These are phyloP conservation scores for Sebastes reedi DNA, from an alignment of 2,797 vertebrate genomes.

Conservation along the genomic window DNA sequence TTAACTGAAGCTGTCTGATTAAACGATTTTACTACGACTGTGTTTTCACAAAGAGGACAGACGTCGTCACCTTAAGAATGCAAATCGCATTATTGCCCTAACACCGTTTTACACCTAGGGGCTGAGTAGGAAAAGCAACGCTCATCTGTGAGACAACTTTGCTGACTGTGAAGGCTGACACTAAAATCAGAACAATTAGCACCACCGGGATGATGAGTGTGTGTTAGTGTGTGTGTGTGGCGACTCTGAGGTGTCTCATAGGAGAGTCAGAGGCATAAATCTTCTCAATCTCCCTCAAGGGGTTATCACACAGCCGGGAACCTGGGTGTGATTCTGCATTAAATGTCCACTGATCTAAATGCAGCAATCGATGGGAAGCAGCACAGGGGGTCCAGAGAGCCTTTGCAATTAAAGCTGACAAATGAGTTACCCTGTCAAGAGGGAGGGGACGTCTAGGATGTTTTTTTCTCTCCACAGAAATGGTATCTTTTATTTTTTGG, in stretches of 20 bases:
- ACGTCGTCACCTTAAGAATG: not conserved
- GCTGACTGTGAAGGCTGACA: slow-evolving; percentile 50
- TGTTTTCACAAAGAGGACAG: slow-evolving; percentile 1
- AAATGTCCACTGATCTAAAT: slow-evolving; percentile 75
- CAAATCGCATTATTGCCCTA: slow-evolving; percentile 2
- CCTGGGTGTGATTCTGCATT: slow-evolving; percentile 78
- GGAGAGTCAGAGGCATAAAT: slow-evolving; percentile 37
- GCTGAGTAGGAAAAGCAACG: not conserved
- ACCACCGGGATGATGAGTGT: slow-evolving; percentile 12
- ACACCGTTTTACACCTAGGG: slow-evolving; percentile 13
- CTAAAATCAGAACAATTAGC: slow-evolving; percentile 54
- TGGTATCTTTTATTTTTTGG: slow-evolving; percentile 11
- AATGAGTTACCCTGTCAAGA: slow-evolving; percentile 66
- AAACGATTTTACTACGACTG: not conserved
- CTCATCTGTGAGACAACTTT: slow-evolving; percentile 37
- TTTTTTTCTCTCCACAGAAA: slow-evolving; percentile 15
- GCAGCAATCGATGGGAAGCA: slow-evolving; percentile 72
- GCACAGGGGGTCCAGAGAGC: slow-evolving; percentile 50
- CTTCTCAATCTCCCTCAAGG: slow-evolving; percentile 40
- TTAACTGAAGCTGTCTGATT: slow-evolving; percentile 10
- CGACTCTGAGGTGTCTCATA: slow-evolving; percentile 9
- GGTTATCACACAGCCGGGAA: slow-evolving; percentile 54
- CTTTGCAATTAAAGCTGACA: slow-evolving; percentile 78
- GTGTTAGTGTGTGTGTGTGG: not conserved
- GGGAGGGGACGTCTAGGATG: slow-evolving; percentile 7